Percentiles rank a stretch among this genome's conserved stretches.
Evolutionary conservation across 2,888 invertebrate genomes (phyloP).

Genomic region (Lasioglossum calceatum): DNA sequence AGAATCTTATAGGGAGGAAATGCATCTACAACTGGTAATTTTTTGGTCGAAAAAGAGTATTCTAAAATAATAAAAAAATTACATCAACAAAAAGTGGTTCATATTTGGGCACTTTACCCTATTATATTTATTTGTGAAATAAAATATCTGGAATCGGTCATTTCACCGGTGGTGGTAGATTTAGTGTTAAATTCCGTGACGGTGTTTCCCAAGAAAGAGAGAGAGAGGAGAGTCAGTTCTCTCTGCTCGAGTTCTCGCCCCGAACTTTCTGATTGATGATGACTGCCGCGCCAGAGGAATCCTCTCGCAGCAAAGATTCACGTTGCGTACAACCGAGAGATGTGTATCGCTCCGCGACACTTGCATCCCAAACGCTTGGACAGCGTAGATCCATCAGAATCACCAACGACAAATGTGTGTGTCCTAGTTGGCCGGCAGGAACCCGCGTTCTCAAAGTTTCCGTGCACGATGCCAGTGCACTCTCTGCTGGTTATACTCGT

Average conservation of each 20-base stretch:
- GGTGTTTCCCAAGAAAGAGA: not conserved
- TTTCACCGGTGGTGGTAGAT: no score
- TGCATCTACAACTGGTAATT: no score
- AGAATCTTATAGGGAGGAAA: no score
- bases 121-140: no score
- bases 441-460: conserved; percentile 1
- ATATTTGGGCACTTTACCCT: no score
- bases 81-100: no score
- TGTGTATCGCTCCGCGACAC: conserved; percentile 12
- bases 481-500: not conserved
- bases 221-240: not conserved
- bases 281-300: not conserved
- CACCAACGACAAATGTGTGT: not conserved
- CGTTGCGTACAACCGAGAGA: conserved; percentile 9
- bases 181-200: not conserved
- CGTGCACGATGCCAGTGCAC: not conserved
- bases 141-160: no score
- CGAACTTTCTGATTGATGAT: conserved; percentile 15
- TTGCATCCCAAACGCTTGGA: conserved; percentile 3
- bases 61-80: no score
- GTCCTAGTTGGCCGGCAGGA: conserved; percentile 6
- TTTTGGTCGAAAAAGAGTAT: no score
- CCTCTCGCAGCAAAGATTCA: not conserved
- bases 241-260: not conserved
- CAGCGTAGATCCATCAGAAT: conserved; percentile 11